Evolutionary conservation across 2,113 vertebrate genomes (phyloP), one percentile per base, ranked within the genome.

Genomic region (Anoura caudifer): DNA sequence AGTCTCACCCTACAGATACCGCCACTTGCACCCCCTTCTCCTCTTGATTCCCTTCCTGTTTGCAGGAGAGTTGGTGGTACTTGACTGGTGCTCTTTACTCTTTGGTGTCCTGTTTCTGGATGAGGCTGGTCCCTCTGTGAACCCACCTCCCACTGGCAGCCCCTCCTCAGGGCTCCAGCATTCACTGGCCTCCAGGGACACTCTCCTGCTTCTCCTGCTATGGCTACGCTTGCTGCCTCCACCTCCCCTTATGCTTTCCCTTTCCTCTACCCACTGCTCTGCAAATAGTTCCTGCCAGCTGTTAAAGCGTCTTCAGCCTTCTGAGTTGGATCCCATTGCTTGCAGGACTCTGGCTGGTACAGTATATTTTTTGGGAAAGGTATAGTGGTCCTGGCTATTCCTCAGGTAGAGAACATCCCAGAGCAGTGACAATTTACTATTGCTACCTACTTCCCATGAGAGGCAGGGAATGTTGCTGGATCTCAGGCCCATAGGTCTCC

Each of bases 391-490:
- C n/a, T 93, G 63, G 43, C 17, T 63, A 16, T 65, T 16, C 24
- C 36, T 87, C 4, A 56, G 4, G n/a, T 54, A 26, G 81, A 84
- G 59, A 65, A n/a, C 63, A 79, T 31, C 28, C 26, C 6, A 59
- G 14, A 43, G 12, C 8, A 28, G 69, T 33, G 15, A 36, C 52
- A 73, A 43, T 33, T 76, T 70, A 31, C 38, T 45, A 5, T 67
- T n/a, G 15, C 38, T 10, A 7, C 52, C 75, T 59, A 19, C n/a
- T 69, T 65, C 22, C 22, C 43, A 17, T 1, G 13, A 31, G 4
- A 16, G 65, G 33, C 5, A 5, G 4, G 38, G 43, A 0, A 4
- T 1, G 38, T 28, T 2, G 0, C n/a, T 7, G 4, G 63, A 24
- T 36, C 7, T 41, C 45, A 67, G 72, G 31, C 14, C 45, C 31